Base-by-base conservation (phyloP, 1,140 invertebrate species). In the Riptortus pedestris region DNA sequence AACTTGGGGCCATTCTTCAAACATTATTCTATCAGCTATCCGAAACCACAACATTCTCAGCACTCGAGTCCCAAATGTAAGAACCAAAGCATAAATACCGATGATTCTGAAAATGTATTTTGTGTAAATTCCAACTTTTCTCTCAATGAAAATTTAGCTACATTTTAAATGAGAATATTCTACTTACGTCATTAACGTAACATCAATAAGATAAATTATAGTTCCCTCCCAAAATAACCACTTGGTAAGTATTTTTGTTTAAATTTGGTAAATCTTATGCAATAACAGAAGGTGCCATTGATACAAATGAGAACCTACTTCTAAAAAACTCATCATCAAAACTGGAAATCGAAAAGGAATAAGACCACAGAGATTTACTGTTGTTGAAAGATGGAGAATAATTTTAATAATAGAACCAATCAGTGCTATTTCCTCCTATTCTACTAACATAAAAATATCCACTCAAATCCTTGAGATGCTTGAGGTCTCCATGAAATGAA, bases 51-150 rank as follows among this genome's bases (percentile, higher is more conserved):
- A 83, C 20, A 85, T 83, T 65, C 93, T 81, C 51, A 95, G 79
- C 62, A 94, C 79, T 67, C 90, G 85, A 51, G 87, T 90, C 66
- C 90, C 86, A 69, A 98, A 81, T 70, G 98, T 85, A 52, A 98
- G 92, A 70, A 96, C 85, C n/a, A 93, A 95, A 4, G 94, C 89
- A 74, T 98, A 98, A 61, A 98, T 77, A 26, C 95, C 93, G 73
- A 98, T 88, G 67, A 99, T 97, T 66, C 95, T 95, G 77, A 66
- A 76, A 77, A 55, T 24, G 2, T 26, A 55, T 24, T 14, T 9
- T 38, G 7, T 47, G 45, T 3, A 20, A 45, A 20, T 47, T 47
- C 4, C 14, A 45, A 45, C 43, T 45, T 45, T 18, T 14, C 16
- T 16, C 16, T 16, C 5, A 69, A n/a, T 14, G 27, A 16, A 27